Conservation (phyloP, 1,140 invertebrate species). For the Pseudomyrmex sp. region DNA sequence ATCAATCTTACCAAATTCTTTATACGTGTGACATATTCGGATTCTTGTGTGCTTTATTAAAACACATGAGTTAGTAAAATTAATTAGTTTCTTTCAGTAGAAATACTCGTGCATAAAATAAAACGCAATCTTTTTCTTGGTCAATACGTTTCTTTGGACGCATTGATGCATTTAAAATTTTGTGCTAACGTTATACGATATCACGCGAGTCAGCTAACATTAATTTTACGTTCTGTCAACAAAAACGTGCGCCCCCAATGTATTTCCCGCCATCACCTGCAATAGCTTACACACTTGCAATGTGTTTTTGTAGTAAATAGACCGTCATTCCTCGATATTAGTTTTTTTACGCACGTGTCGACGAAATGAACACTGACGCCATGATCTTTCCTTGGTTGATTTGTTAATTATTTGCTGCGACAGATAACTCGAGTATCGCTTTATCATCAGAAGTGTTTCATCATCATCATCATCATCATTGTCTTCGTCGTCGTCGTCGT, state of each 20-base stretch:
- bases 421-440: background rate
- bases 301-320: background rate
- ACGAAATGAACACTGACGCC: background rate
- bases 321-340: background rate
- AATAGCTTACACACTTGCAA: background rate
- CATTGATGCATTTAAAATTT: background rate
- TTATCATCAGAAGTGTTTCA: background rate
- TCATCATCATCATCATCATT: too few relatives aligned
- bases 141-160: background rate
- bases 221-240: background rate
- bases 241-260: background rate
- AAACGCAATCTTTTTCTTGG: background rate
- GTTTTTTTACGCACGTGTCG: conserved; percentile 30
- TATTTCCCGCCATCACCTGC: background rate
- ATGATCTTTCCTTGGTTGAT: background rate
- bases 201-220: background rate
- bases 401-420: conserved; percentile 17
- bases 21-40: background rate
- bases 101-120: background rate
- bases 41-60: conserved; percentile 2
- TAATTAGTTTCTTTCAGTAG: background rate
- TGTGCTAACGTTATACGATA: background rate
- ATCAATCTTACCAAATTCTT: background rate
- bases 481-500: too few relatives aligned
- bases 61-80: conserved; percentile 5